Evolutionary conservation across 2,797 vertebrate genomes (phyloP), one percentile per base, ranked within the genome.

Genomic region (Neoniphon sammara): DNA sequence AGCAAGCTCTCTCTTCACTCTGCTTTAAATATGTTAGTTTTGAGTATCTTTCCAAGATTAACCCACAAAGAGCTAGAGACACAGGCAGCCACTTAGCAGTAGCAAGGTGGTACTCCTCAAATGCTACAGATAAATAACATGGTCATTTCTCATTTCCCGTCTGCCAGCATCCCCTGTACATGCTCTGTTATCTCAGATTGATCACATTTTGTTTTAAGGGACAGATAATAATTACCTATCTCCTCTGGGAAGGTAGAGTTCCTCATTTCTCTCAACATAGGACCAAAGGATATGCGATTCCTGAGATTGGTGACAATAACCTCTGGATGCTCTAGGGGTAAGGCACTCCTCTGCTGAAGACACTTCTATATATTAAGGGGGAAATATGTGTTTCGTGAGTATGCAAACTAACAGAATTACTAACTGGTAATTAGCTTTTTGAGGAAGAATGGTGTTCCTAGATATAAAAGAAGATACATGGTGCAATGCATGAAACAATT

Each of bases 201-300:
- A 88, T 85, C 17, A 25, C 49, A 57, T 88, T 81, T 80, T 66
- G 64, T 87, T 89, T 84, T 71, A 67, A 79, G 61, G 70, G 83
- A 74, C 50, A 74, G 61, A 30, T 73, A 80, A 85, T 86, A 84
- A 86, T 93, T 90, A 92, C 90, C 85, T 80, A 80, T 87, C 76
- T 89, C 87, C 55, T 87, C 65, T 1, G 59, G 75, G 71, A 86
- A 74, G 47, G 89, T 82, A 36, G 85, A 88, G 81, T 88, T 86
- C 55, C 82, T 88, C 61, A 65, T 74, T 82, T 83, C 87, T 85
- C 90, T 92, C 78, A 92, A 63, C 83, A 88, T 63, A 36, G 87
- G 86, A 76, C 89, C 88, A 73, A 92, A 91, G 54, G 89, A 91
- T 81, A 91, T 91, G 62, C 78, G 82, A 80, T 92, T 92, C 74